Evolutionary conservation across 1,140 invertebrate species (phyloP).

Genomic region (Drosophila guanche): DNA sequence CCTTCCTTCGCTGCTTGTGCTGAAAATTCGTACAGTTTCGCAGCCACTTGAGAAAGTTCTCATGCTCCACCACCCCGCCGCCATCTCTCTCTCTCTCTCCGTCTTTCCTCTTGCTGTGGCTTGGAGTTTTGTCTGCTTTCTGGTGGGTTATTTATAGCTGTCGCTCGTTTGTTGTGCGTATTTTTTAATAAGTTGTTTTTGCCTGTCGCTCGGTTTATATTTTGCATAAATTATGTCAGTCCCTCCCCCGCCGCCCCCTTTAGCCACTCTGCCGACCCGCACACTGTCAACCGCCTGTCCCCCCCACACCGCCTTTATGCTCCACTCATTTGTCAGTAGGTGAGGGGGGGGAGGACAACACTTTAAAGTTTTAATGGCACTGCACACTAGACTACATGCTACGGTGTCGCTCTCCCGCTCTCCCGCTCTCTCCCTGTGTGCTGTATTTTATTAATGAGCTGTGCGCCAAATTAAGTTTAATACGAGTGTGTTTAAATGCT

Average conservation of each 20-base stretch:
- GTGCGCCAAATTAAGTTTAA: constrained; percentile 75
- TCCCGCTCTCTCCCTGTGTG: not conserved
- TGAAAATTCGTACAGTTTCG: constrained; percentile 55
- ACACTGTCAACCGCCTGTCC: constrained; percentile 3
- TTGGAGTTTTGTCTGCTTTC: too few species aligned
- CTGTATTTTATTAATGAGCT: constrained; percentile 77
- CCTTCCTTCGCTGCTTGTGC: not conserved
- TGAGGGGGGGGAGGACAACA: constrained; percentile 29
- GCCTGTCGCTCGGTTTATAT: constrained; percentile 70
- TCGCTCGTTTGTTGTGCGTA: constrained; percentile 63
- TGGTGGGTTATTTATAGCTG: constrained; percentile 69
- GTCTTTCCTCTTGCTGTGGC: not conserved
- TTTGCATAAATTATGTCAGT: constrained; percentile 77
- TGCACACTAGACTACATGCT: constrained; percentile 17
- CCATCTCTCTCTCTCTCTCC: not conserved
- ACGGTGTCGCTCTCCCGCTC: not conserved
- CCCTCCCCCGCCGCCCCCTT: constrained; percentile 20
- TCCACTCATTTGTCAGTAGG: too few species aligned
- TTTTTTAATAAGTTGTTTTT: constrained; percentile 76
- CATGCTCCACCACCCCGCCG: not conserved
- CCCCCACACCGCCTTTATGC: too few species aligned
- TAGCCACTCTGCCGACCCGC: not conserved
- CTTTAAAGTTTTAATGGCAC: constrained; percentile 61
- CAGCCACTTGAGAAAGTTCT: constrained; percentile 56
- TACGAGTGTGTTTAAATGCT: constrained; percentile 46